Percentiles rank a stretch among this genome's conserved stretches.
These are phyloP conservation scores for Latrodectus hesperus DNA, from an alignment of 2,888 invertebrate species.

Conservation along the genomic window DNA sequence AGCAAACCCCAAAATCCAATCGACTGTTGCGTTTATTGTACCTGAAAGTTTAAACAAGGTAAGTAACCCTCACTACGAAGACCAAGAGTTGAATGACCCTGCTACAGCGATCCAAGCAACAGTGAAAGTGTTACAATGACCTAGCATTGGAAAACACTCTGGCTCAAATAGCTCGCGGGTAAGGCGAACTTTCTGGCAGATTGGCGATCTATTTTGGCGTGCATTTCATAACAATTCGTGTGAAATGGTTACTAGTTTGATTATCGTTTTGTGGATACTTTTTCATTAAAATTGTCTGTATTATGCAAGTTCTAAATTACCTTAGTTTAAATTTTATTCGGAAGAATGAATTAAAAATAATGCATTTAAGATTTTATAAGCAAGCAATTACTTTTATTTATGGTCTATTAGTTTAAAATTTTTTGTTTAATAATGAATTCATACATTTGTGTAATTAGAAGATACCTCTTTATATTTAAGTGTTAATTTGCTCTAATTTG, in stretches of 20 bases:
- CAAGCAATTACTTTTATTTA: no score
- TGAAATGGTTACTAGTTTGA: not conserved
- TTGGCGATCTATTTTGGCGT: constrained; percentile 6
- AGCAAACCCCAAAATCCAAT: constrained; percentile 47
- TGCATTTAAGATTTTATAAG: no score
- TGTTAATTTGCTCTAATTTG: no score
- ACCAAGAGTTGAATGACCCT: constrained; percentile 43
- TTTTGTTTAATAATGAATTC: no score
- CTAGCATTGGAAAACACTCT: constrained; percentile 12
- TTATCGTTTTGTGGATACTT: no score
- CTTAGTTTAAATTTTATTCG: no score
- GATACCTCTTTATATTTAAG: no score
- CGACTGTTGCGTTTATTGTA: constrained; percentile 53
- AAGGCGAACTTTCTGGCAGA: constrained; percentile 14
- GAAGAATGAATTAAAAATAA: no score
- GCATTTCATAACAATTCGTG: not conserved
- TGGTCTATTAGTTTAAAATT: no score
- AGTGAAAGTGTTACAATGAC: constrained; percentile 68
- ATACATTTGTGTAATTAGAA: no score
- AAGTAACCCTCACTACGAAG: constrained; percentile 46
- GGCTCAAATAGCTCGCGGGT: not conserved
- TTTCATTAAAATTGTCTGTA: no score
- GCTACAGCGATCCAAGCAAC: constrained; percentile 10
- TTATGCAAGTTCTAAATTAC: no score
- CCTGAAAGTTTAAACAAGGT: constrained; percentile 57